phyloP scores from a whole-genome alignment of 2,888 invertebrate species.

The Hoplodrina ambigua region DNA sequence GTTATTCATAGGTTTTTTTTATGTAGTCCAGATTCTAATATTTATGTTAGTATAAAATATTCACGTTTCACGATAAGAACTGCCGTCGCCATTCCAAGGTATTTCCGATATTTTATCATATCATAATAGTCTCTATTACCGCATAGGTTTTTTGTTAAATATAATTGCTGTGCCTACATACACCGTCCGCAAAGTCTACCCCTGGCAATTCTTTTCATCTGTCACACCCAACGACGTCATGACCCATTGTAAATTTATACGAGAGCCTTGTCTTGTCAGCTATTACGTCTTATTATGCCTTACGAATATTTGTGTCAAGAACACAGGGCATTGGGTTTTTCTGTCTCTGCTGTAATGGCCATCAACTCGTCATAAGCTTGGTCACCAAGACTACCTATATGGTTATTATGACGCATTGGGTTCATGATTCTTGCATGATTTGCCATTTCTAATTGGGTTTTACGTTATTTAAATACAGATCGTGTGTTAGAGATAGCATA shows the following conservation, averaged over 20 bases:
- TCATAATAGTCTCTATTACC: constrained; percentile 20
- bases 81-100: constrained; percentile 12
- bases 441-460: constrained; percentile 21
- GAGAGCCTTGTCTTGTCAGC: constrained; percentile 66
- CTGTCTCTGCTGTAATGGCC: constrained; percentile 36
- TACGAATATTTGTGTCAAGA: constrained; percentile 68
- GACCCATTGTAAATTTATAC: constrained; percentile 65
- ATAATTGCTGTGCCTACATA: constrained; percentile 55
- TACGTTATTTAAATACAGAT: constrained; percentile 19
- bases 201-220: constrained; percentile 80
- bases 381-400: constrained; percentile 29
- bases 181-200: constrained; percentile 57
- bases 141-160: constrained; percentile 46
- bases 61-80: background rate
- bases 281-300: constrained; percentile 60
- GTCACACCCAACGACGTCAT: constrained; percentile 74
- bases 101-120: constrained; percentile 23
- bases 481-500: background rate
- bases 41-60: background rate
- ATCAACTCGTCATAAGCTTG: constrained; percentile 43
- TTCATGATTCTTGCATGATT: constrained; percentile 32
- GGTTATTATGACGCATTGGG: constrained; percentile 45
- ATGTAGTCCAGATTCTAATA: background rate
- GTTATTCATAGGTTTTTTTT: background rate
- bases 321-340: constrained; percentile 60